A percentile compares a stretch with the other conserved stretches of the same genome.
These are phyloP conservation scores for Brachycybe producta DNA, from an alignment of 2,888 invertebrate genomes.

Conservation along the genomic window DNA sequence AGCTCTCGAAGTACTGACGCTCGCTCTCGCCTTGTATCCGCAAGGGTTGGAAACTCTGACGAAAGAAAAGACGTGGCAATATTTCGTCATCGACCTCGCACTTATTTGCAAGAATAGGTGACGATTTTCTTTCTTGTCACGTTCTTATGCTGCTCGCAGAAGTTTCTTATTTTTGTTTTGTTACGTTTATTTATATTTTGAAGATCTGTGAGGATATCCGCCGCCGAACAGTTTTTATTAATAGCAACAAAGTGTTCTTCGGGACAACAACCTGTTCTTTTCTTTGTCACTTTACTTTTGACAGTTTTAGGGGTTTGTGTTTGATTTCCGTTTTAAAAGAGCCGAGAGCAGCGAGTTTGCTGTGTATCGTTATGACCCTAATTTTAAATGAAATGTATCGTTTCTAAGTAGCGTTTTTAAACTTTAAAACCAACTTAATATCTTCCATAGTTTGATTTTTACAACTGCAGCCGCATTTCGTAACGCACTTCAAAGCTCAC, in stretches of 20 bases:
- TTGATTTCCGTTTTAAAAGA: no score
- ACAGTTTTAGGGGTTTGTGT: no score
- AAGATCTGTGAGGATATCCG: conserved; percentile 53
- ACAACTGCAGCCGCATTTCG: no score
- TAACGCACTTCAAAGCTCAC: no score
- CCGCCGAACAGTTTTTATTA: conserved; percentile 69
- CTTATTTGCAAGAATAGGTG: conserved; percentile 55
- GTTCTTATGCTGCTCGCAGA: no score
- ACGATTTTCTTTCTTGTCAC: conserved; percentile 17
- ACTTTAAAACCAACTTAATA: no score
- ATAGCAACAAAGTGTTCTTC: conserved; percentile 69
- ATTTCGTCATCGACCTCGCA: conserved; percentile 75
- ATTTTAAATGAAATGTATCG: no score
- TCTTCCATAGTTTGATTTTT: no score
- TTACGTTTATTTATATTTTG: conserved; percentile 13
- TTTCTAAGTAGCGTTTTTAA: no score
- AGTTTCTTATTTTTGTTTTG: background rate
- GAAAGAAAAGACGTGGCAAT: conserved; percentile 71
- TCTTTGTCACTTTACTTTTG: conserved; percentile 53
- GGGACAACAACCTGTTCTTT: conserved; percentile 46
- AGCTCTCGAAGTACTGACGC: conserved; percentile 79
- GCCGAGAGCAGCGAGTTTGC: no score
- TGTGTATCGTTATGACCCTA: no score
- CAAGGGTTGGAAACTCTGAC: conserved; percentile 66
- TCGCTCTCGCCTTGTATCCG: conserved; percentile 80